A percentile compares a stretch with the other conserved stretches of the same genome.
Conservation (phyloP, 2,113 vertebrate genomes). For the Ivindomyrus marchei region DNA sequence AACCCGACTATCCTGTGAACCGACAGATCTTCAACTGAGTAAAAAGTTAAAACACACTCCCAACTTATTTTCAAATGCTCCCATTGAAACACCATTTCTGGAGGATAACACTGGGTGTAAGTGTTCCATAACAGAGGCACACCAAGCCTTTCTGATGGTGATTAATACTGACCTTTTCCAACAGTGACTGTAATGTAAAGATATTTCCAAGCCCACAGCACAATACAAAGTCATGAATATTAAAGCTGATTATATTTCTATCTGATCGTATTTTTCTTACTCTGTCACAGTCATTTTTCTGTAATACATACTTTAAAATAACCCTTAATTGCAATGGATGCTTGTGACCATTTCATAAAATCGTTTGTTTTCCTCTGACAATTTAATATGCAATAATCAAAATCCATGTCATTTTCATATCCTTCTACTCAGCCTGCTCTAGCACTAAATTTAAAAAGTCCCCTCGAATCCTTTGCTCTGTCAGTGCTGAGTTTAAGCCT, state of each 20-base stretch:
- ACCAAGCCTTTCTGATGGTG: not conserved
- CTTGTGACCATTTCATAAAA: not conserved
- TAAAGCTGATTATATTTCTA: not conserved
- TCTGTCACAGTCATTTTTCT: not conserved
- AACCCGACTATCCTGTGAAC: not conserved
- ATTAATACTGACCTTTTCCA: conserved; percentile 1
- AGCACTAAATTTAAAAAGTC: not conserved
- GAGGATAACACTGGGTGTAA: not conserved
- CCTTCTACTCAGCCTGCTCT: not conserved
- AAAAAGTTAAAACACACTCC: not conserved
- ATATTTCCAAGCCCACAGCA: not conserved
- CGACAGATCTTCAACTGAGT: not conserved
- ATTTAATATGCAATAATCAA: not conserved
- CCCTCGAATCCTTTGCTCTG: not conserved
- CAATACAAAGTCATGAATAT: not conserved
- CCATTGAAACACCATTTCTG: not conserved
- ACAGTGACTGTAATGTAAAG: not conserved
- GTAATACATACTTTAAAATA: not conserved
- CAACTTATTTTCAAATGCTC: not conserved
- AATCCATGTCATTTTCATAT: not conserved
- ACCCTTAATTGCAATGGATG: not conserved
- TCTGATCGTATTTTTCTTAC: not conserved
- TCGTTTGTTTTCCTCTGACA: not conserved
- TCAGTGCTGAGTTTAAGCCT: not conserved
- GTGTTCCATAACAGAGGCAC: not conserved